Base-by-base conservation (phyloP, 2,797 vertebrate species). In the Apogon talboti region DNA sequence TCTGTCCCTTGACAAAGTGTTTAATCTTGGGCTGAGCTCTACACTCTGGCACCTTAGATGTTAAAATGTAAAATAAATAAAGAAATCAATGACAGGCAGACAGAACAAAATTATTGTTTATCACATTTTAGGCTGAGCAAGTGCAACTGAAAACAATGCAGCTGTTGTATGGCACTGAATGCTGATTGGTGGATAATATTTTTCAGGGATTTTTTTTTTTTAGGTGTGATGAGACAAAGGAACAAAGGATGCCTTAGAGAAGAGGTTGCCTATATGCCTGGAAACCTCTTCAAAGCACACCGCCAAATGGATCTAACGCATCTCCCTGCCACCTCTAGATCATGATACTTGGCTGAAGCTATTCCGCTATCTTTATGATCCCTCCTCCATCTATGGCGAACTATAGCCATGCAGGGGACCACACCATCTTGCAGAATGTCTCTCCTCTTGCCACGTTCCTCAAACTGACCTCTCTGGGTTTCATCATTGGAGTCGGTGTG, bases 381-480 rank as follows among this genome's bases (percentile, higher is more conserved):
- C 96, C 95, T 96, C 96, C 95, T 97, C 97, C 94, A 98, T 98
- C 98, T 98, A 99, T 99, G 98, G 98, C 98, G 98, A 99, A 99
- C 96, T 98, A 98, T 95, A 99, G 97, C 96, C 98, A 99, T 98
- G 97, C 98, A 96, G 96, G 96, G 95, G 97, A 99, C 96, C 93
- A 94, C 92, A 98, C 96, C 96, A 97, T 98, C 96, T 95, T 98
- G 94, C 97, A 98, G 95, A 98, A 96, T 95, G 96, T 98, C 89
- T 98, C 97, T 95, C 98, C 98, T 94, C 95, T 99, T 85, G 96
- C 96, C 93, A 98, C 98, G 55, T 99, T 99, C 94, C 96, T 99
- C 93, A 99, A 99, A 96, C 93, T 99, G 95, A 99, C 98, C 94
- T 99, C 98, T 68, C 90, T 99, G 94, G 98, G 98, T 89, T 99